A percentile compares a stretch with the other conserved stretches of the same genome.
Conservation (phyloP, 2,888 invertebrate species). For the Drosophila falleni region DNA sequence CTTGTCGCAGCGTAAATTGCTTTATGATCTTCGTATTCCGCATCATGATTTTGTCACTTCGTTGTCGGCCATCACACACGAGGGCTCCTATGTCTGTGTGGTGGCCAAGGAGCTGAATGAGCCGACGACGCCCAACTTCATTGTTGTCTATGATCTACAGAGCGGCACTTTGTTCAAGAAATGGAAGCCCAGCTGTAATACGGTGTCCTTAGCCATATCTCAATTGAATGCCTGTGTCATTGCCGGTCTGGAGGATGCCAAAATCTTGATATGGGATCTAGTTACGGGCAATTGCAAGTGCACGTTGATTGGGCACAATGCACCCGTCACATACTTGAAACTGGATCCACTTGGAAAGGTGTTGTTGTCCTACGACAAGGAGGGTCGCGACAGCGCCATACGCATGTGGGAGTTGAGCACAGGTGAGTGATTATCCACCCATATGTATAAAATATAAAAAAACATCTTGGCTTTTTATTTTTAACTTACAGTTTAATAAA, state of each 20-base stretch:
- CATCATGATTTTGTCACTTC: constrained; percentile 95
- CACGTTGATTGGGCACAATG: constrained; percentile 91
- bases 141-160: constrained; percentile 95
- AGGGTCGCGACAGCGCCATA: constrained; percentile 90
- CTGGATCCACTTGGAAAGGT: constrained; percentile 90
- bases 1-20: constrained; percentile 91
- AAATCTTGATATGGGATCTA: constrained; percentile 94
- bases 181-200: constrained; percentile 94
- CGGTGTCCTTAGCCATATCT: constrained; percentile 94
- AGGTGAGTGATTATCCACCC: constrained; percentile 86
- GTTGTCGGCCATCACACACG: constrained; percentile 93
- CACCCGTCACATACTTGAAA: constrained; percentile 91
- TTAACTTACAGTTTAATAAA: too few relatives aligned
- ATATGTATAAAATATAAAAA: neutral
- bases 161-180: constrained; percentile 96
- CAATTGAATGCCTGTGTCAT: constrained; percentile 93
- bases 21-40: constrained; percentile 94
- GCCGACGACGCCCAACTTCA: constrained; percentile 93
- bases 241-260: constrained; percentile 92
- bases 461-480: neutral
- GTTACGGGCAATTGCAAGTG: constrained; percentile 93
- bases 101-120: constrained; percentile 90
- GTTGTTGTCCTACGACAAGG: constrained; percentile 91
- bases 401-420: constrained; percentile 93
- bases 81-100: constrained; percentile 92